Evolutionary conservation across 2,888 invertebrate genomes (phyloP).

Genomic region (Plebejus argus): DNA sequence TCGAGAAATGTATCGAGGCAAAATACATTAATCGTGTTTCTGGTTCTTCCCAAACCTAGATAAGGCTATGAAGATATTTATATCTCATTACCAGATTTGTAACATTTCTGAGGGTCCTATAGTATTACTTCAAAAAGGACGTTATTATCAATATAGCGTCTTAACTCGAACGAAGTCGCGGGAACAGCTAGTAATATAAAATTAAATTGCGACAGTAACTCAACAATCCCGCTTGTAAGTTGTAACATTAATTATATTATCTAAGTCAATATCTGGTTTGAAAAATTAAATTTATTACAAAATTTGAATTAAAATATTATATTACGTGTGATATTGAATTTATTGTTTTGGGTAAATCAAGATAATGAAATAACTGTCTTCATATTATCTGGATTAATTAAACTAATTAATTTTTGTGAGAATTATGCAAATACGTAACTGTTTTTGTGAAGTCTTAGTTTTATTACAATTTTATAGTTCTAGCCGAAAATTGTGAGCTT

Average conservation of each 20-base stretch:
- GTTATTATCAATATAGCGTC: no score
- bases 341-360: slow-evolving; percentile 9
- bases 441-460: background rate
- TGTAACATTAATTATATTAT: background rate
- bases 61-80: no score
- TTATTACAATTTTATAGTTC: background rate
- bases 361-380: background rate
- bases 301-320: slow-evolving; percentile 22
- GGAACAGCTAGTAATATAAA: background rate
- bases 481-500: background rate
- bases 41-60: no score
- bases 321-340: slow-evolving; percentile 8
- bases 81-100: no score
- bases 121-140: no score
- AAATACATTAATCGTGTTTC: no score
- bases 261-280: background rate
- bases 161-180: no score
- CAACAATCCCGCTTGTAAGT: background rate
- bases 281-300: background rate
- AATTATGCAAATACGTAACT: slow-evolving; percentile 4
- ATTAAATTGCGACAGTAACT: background rate
- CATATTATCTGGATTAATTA: background rate
- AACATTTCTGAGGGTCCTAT: no score
- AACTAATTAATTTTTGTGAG: background rate
- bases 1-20: no score